Evolutionary conservation across 2,888 invertebrate genomes (phyloP).

Genomic region (Ophioninae sp.): DNA sequence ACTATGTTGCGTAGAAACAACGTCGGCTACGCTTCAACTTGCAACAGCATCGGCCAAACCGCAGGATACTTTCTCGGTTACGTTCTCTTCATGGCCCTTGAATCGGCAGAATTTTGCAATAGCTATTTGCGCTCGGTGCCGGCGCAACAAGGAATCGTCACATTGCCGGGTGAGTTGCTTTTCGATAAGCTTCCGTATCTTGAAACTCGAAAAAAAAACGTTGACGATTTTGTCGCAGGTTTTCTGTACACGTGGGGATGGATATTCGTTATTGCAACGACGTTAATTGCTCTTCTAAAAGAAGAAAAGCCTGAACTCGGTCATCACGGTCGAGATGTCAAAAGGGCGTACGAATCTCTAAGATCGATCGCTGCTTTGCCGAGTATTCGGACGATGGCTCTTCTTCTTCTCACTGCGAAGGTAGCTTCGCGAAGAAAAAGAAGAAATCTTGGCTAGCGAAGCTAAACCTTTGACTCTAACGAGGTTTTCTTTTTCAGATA

Average conservation of each 20-base stretch:
- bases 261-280: constrained; percentile 94
- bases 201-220: background rate
- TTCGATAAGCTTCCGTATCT: too few species aligned
- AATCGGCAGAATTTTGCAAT: constrained; percentile 98
- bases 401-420: constrained; percentile 94
- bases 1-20: constrained; percentile 97
- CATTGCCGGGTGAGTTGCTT: constrained; percentile 82
- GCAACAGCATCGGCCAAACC: constrained; percentile 99
- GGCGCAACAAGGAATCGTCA: constrained; percentile 87
- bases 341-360: constrained; percentile 91
- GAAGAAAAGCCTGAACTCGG: constrained; percentile 84
- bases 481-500: constrained; percentile 83
- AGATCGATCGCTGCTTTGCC: constrained; percentile 92
- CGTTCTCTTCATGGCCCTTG: constrained; percentile 96
- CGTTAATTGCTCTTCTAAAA: constrained; percentile 94
- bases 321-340: constrained; percentile 77
- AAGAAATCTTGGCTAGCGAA: background rate
- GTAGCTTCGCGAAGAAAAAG: constrained; percentile 80
- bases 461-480: background rate
- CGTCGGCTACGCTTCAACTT: constrained; percentile 99
- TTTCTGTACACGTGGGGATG: constrained; percentile 98
- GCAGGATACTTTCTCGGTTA: constrained; percentile 98
- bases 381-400: constrained; percentile 89
- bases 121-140: constrained; percentile 91
- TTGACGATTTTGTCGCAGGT: constrained; percentile 80